Evolutionary conservation across 2,888 invertebrate genomes (phyloP), one percentile per base, ranked within the genome.

Genomic region (Caenorhabditis drosophilae): DNA sequence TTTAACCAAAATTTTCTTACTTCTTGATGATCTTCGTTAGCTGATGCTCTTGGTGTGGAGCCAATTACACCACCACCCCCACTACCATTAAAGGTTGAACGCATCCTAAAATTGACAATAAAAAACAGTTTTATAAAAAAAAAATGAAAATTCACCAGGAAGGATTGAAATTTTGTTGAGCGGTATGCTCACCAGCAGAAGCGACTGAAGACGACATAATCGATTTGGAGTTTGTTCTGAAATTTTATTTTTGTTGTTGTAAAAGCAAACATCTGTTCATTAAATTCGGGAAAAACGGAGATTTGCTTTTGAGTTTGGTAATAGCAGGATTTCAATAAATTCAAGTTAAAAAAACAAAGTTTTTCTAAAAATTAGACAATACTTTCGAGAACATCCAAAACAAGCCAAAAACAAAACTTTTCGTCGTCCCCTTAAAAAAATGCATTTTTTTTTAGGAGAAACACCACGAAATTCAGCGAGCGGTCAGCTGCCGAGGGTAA

Each of bases 111-210:
- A 34, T 18, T 20, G 7, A 11, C 38, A 22, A 4, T 41, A 6
- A 9, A 9, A 20, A 15, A 36, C 9, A 7, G 36, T 31, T 44
- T 16, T 35, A 12, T 40, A 12, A 34, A 12, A 50, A 45, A 18
- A 44, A 56, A 66, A n/a, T n/a, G n/a, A n/a, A n/a, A n/a, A n/a
- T n/a, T 60, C 38, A 72, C 74, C 74, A 74, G 45, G 60, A 63
- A 2, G 74, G 74, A 49, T 73, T 67, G 56, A 74, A 74, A 54
- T 67, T 70, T 55, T 50, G 56, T 46, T 67, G 62, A 46, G 57
- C 61, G 56, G 51, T 54, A 36, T 51, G 47, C 53, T 66, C 66
- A 41, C 38, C 53, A 55, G 50, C 48, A 45, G 66, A 66, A 44
- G 61, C 52, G 48, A 64, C 59, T 64, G 64, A 58, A 46, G 64